Conservation (phyloP, 2,113 vertebrate genomes). For the Gallinago jamesoni region DNA sequence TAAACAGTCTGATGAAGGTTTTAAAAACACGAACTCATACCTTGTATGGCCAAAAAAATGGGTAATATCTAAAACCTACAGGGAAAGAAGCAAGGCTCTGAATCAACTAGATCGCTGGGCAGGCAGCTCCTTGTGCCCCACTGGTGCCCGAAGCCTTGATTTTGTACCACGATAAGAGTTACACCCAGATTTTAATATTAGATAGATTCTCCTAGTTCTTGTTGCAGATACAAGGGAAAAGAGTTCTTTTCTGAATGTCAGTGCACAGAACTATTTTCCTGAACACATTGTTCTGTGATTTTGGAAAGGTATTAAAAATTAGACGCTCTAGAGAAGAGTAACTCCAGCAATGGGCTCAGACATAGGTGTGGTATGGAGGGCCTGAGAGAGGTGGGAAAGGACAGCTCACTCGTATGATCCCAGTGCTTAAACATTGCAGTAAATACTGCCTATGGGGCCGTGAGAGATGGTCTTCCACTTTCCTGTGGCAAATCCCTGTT, state of each 20-base stretch:
- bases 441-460: neutral
- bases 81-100: neutral
- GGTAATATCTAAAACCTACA: neutral
- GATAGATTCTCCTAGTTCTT: neutral
- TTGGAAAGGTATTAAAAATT: neutral
- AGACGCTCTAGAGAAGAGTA: neutral
- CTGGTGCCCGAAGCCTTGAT: neutral
- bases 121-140: neutral
- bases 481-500: slow-evolving; percentile 3
- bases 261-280: neutral
- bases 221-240: neutral
- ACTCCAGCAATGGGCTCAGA: neutral
- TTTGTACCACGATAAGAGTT: neutral
- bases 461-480: neutral
- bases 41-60: neutral
- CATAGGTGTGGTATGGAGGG: neutral
- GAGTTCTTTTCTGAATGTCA: neutral
- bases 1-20: neutral
- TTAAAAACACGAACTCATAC: neutral
- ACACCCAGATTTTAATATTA: neutral
- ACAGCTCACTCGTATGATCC: neutral
- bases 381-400: neutral
- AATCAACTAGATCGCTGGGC: accelerated
- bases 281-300: neutral
- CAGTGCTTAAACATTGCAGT: neutral